phyloP scores from a whole-genome alignment of 2,113 vertebrate genomes.

The Cebus imitator region DNA sequence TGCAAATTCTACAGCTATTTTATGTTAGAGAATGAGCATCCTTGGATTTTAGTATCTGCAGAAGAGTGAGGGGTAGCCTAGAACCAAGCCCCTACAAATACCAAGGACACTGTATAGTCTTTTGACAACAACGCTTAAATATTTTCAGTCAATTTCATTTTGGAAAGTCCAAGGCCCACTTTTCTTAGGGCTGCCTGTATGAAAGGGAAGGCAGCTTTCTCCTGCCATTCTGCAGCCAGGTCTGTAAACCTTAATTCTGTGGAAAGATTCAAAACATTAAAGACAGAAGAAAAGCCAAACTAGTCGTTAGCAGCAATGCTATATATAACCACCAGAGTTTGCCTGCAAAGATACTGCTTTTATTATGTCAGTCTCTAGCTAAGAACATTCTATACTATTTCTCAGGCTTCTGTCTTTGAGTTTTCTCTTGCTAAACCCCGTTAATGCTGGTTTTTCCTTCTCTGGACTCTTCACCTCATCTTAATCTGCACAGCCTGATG shows the following conservation, averaged over 20 bases:
- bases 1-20: not conserved
- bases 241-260: not conserved
- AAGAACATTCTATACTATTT: not conserved
- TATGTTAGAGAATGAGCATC: not conserved
- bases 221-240: not conserved
- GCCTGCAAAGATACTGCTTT: not conserved
- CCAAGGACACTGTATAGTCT: not conserved
- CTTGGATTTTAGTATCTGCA: not conserved
- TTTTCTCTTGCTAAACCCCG: not conserved
- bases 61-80: not conserved
- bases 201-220: not conserved
- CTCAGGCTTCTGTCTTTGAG: not conserved
- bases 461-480: not conserved
- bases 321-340: not conserved
- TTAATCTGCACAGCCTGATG: not conserved
- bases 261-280: not conserved
- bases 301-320: not conserved
- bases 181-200: not conserved
- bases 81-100: not conserved
- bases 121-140: not conserved
- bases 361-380: not conserved
- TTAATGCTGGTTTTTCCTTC: not conserved
- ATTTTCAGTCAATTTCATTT: not conserved
- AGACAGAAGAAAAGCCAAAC: not conserved
- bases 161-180: not conserved